These are phyloP conservation scores for Aphrophora alni DNA, from an alignment of 2,888 invertebrate genomes.

Conservation along the genomic window DNA sequence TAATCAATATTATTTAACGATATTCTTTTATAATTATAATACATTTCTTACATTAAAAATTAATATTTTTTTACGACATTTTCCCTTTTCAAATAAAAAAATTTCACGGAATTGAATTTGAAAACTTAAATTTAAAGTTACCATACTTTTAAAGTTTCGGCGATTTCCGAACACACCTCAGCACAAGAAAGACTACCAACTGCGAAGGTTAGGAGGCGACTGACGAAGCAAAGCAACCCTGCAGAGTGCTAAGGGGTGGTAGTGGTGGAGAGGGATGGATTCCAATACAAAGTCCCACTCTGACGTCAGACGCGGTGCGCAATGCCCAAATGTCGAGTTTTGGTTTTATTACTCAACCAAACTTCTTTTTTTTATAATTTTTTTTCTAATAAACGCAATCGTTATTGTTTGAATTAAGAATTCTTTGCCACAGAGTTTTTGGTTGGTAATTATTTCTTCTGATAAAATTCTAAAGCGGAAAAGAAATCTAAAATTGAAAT, in stretches of 20 bases:
- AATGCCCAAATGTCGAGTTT: not conserved
- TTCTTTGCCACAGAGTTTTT: not conserved
- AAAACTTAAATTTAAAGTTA: not conserved
- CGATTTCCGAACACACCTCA: not conserved
- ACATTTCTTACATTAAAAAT: no score
- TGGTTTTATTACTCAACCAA: not conserved
- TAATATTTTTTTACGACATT: no score
- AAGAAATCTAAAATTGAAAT: not conserved
- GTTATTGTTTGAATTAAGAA: not conserved
- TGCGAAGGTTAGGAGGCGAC: constrained; percentile 16
- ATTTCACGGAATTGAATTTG: no score
- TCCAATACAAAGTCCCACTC: constrained; percentile 17
- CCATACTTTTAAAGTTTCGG: constrained; percentile 3
- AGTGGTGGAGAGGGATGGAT: not conserved
- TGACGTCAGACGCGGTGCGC: constrained; percentile 28
- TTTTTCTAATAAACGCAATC: not conserved
- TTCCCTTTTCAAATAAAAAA: no score
- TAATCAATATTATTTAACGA: no score
- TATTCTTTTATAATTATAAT: no score
- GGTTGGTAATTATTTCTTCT: not conserved
- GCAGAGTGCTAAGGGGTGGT: constrained; percentile 7
- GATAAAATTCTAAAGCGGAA: not conserved
- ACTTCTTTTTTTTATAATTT: not conserved
- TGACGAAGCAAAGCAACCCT: constrained; percentile 9
- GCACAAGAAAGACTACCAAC: not conserved